Evolutionary conservation across 2,113 vertebrate species (phyloP).

Genomic region (Tragelaphus imberbis): DNA sequence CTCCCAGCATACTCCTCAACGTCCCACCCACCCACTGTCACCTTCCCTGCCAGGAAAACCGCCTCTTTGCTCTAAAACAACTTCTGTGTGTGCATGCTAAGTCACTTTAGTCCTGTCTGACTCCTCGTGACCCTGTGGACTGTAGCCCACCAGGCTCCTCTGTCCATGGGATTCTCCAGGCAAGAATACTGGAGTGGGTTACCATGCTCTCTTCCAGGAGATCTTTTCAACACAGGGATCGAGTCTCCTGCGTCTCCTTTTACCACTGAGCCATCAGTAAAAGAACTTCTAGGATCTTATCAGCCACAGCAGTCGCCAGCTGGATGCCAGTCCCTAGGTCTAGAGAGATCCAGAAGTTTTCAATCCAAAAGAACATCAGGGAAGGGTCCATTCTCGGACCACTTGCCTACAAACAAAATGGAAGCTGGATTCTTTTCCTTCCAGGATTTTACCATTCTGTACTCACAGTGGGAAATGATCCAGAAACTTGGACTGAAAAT

Average conservation of each 20-base stretch:
- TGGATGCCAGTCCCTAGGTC: neutral
- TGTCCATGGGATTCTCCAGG: neutral
- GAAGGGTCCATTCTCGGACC: neutral
- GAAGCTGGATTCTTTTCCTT: neutral
- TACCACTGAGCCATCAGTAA: neutral
- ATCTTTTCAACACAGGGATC: neutral
- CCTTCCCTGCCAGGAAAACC: neutral
- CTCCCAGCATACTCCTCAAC: rapidly evolving
- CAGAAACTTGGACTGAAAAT: conserved; percentile 12
- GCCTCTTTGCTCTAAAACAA: neutral
- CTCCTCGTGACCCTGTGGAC: neutral
- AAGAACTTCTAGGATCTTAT: neutral
- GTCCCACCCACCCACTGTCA: no score
- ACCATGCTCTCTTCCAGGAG: neutral
- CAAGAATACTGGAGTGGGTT: neutral
- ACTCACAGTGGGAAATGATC: neutral
- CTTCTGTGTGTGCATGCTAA: neutral
- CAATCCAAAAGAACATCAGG: rapidly evolving
- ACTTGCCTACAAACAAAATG: neutral
- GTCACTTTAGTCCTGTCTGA: neutral
- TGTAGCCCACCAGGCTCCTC: neutral
- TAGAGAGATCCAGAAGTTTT: neutral
- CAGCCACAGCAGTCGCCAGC: neutral
- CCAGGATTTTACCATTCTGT: neutral
- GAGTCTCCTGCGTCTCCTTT: neutral